Base-by-base conservation (phyloP, 2,113 vertebrate species). In the Sorex araneus region DNA sequence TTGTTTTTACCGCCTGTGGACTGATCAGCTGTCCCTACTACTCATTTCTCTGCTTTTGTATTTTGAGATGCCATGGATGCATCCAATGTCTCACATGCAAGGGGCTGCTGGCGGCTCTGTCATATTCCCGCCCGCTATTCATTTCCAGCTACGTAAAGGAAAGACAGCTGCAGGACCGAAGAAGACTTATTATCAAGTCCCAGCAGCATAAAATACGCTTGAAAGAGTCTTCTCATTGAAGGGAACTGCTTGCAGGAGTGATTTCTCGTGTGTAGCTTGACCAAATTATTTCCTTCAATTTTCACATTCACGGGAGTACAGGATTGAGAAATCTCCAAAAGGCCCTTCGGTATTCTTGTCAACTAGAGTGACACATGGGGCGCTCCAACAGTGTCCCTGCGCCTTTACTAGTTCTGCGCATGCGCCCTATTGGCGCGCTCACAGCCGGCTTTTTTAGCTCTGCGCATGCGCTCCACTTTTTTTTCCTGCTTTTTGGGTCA, bases 321-420 rank as follows among this genome's bases (percentile, higher is more conserved):
- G 0, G 3, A 11, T 8, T 78, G 45, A 13, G 8, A 64, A 21
- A 3, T 2, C 21, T 34, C 7, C 0, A 66, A 8, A 28, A 11
- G 27, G 6, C 2, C 21, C 19, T 18, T 3, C 28, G 0, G 19
- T 2, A 12, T 3, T 4, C 23, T 1, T 1, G 21, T 10, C 66
- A 19, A 11, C 2, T n/a, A 81, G 25, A 7, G 2, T 30, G 21
- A 30, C 10, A 10, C 11, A 25, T 0, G 9, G 54, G 12, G 7
- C 40, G 28, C 6, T 50, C 81, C 32, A 0, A 19, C 12, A 0
- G 0, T 19, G 9, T 84, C 36, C 45, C 69, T 64, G 70, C 66
- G 32, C 85, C 74, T 45, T 0, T 4, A 4, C 7, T 40, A 40
- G 40, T 40, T 40, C 40, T 40, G 40, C 40, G 40, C 40, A 40